These are phyloP conservation scores for Ochotona princeps DNA, from an alignment of 2,113 vertebrate species.

Conservation along the genomic window DNA sequence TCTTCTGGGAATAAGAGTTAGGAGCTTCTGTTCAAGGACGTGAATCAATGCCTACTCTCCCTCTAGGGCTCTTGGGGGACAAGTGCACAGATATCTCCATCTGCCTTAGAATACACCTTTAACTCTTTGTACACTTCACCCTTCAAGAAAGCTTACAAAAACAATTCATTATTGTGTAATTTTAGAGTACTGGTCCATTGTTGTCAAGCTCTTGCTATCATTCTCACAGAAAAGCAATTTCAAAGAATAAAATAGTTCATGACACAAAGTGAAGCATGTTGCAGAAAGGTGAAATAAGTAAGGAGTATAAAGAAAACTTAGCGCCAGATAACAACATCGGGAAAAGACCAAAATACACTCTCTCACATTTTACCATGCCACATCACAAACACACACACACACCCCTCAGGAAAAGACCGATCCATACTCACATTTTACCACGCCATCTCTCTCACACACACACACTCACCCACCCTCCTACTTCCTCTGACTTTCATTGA, in stretches of 20 bases:
- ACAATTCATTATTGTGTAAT: not conserved
- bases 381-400: not conserved
- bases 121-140: not conserved
- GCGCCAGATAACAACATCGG: not conserved
- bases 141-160: constrained; percentile 5
- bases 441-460: not conserved
- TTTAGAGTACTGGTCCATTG: not conserved
- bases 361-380: not conserved
- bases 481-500: not conserved
- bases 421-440: not conserved
- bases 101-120: not conserved
- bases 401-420: not conserved
- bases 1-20: not conserved
- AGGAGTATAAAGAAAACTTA: not conserved
- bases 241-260: not conserved
- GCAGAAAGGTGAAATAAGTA: not conserved
- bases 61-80: not conserved
- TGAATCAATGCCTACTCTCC: not conserved
- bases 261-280: not conserved
- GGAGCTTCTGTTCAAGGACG: not conserved
- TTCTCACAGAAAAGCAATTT: not conserved
- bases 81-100: not conserved
- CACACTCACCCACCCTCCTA: not conserved
- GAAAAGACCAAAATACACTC: not conserved
- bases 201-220: not conserved